Base-by-base conservation (phyloP, 2,797 vertebrate genomes). In the Phoxinus dragarum region DNA sequence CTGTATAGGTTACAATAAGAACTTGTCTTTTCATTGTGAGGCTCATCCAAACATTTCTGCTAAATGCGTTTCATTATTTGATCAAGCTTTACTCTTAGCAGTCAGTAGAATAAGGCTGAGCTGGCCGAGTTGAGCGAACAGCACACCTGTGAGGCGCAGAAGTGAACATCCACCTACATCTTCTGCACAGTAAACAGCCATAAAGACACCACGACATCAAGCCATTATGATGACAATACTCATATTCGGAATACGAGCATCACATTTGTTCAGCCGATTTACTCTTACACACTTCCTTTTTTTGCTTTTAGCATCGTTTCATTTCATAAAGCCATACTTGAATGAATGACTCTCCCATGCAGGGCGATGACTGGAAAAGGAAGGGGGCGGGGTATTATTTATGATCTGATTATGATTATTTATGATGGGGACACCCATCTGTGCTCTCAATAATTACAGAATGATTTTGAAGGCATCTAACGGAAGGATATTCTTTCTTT, bases 391-490 rank as follows among this genome's bases (percentile, higher is more conserved):
- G 74, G 74, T 59, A 54, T 78, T 78, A 59, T 84, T 78, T 79
- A 61, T 71, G 67, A 75, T 64, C 47, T 80, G 77, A 83, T 88
- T 68, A 86, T 78, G 59, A 84, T 76, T 80, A 76, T 82, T 59
- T 84, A 69, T 56, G 73, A 78, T 61, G 42, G 49, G 83, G 66
- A 38, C 6, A 71, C 71, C 47, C 54, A 82, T 78, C 19, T 84
- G 31, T 76, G 80, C 67, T 42, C 56, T 38, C 49, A 66, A 74
- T 47, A 75, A 79, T 42, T 49, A 40, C 67, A 74, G 42, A 75
- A 66, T 78, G 75, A 49, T 76, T 84, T 84, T 77, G 74, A 42
- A 74, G 27, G 72, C n/a, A n/a, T 74, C 71, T 17, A 16, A 56
- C 19, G 17, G n/a, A 44, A 44, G 4, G 40, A 12, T 40, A 54